These are phyloP conservation scores for Odontophorus gujanensis DNA, from an alignment of 2,113 vertebrate genomes.

Conservation along the genomic window DNA sequence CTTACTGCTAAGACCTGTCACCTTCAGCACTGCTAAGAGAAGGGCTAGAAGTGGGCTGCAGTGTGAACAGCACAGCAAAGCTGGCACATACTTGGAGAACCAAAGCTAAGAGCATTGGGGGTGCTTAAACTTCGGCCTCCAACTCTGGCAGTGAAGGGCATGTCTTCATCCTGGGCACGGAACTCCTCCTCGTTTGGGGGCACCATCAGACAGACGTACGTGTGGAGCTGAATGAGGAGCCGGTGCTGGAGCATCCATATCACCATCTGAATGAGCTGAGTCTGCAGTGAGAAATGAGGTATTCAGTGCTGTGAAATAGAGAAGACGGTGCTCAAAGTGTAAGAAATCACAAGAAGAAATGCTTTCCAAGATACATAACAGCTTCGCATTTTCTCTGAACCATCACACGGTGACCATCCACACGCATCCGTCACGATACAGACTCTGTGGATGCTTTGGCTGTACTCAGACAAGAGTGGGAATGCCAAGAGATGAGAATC, in stretches of 20 bases:
- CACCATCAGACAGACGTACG: constrained; percentile 93
- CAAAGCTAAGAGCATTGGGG: constrained; percentile 94
- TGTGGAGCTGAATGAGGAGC: constrained; percentile 94
- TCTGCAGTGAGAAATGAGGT: constrained; percentile 71
- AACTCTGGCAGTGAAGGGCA: constrained; percentile 80
- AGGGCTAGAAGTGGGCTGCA: background rate
- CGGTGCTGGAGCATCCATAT: constrained; percentile 96
- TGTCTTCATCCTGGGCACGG: constrained; percentile 82
- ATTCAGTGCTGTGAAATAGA: background rate
- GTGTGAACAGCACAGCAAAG: background rate
- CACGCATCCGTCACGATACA: background rate
- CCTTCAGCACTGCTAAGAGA: background rate
- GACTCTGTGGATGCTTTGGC: background rate
- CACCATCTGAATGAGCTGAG: constrained; percentile 98
- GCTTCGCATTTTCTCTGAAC: background rate
- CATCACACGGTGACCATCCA: background rate
- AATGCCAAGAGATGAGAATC: fast-evolving
- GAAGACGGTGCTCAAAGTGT: background rate
- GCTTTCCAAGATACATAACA: background rate
- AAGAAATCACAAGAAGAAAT: background rate
- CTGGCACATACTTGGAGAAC: constrained; percentile 89
- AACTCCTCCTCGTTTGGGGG: constrained; percentile 88
- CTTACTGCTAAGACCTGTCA: background rate
- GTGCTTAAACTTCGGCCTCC: constrained; percentile 93
- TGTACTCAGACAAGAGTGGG: background rate